Conservation (phyloP, 2,888 invertebrate genomes). For the Xestia rhomboidea region DNA sequence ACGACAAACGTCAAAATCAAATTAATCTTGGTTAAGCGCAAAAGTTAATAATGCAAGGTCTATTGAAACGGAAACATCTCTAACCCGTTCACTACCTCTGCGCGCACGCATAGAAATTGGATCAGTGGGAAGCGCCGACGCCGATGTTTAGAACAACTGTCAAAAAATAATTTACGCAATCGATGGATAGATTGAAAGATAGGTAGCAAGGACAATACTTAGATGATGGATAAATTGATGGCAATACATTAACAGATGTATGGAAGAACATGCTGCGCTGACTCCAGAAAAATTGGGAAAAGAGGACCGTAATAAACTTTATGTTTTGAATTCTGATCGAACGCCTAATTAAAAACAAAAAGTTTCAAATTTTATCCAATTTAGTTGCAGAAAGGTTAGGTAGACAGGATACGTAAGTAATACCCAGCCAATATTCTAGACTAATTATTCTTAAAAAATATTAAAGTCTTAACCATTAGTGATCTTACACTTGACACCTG, state of each 20-base stretch:
- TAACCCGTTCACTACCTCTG: slow-evolving; percentile 85
- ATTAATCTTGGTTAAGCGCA: slow-evolving; percentile 84
- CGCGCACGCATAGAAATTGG: slow-evolving; percentile 89
- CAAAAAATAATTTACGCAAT: slow-evolving; percentile 72
- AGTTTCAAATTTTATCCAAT: too few species aligned
- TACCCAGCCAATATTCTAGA: neutral
- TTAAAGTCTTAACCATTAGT: neutral
- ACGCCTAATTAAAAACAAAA: too few species aligned
- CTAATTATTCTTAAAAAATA: neutral
- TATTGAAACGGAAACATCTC: slow-evolving; percentile 86
- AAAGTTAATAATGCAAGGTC: slow-evolving; percentile 87
- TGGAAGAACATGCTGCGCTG: neutral
- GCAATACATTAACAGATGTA: neutral
- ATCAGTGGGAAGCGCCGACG: slow-evolving; percentile 84
- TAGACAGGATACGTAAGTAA: neutral
- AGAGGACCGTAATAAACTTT: neutral
- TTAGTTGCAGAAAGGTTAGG: neutral
- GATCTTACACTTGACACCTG: slow-evolving; percentile 7
- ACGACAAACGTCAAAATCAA: slow-evolving; percentile 83
- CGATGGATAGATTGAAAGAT: neutral
- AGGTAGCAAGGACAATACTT: neutral
- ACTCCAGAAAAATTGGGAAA: neutral
- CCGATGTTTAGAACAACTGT: slow-evolving; percentile 66
- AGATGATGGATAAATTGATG: neutral
- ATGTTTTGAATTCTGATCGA: neutral